Evolutionary conservation across 2,113 vertebrate species (phyloP).

Genomic region (Gopherus flavomarginatus): DNA sequence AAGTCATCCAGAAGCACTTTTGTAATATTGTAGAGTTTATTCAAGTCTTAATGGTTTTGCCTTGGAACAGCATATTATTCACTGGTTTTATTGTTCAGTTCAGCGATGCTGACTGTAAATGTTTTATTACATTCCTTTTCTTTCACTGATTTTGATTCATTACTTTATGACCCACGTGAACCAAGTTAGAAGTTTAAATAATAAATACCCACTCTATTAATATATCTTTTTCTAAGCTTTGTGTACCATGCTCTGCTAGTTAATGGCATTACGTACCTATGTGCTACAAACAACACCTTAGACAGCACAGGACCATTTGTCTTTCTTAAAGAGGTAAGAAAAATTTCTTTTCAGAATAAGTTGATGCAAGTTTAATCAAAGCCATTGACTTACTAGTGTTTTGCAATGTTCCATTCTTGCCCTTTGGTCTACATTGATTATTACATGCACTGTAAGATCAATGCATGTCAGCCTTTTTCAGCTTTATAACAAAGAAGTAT

Average conservation of each 20-base stretch:
- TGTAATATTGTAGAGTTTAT: neutral
- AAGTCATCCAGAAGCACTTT: neutral
- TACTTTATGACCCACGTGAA: neutral
- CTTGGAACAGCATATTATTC: neutral
- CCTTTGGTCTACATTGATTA: neutral
- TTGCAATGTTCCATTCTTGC: neutral
- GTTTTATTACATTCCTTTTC: neutral
- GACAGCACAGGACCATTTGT: constrained; percentile 33
- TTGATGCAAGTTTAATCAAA: neutral
- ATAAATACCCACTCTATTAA: constrained; percentile 25
- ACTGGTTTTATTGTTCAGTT: neutral
- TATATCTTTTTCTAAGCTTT: constrained; percentile 59
- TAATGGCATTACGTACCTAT: constrained; percentile 62
- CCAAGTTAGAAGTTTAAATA: neutral
- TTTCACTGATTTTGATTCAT: constrained; percentile 22
- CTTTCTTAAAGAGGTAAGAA: constrained; percentile 63
- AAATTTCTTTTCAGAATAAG: neutral
- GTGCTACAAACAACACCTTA: constrained; percentile 55
- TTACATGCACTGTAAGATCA: neutral
- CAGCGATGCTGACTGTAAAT: neutral
- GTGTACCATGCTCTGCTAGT: constrained; percentile 56
- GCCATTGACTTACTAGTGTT: neutral
- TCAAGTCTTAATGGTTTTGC: neutral
- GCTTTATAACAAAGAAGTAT: neutral
- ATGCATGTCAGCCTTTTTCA: neutral